Evolutionary conservation across 2,113 vertebrate species (phyloP).

Genomic region (Calonectris borealis): DNA sequence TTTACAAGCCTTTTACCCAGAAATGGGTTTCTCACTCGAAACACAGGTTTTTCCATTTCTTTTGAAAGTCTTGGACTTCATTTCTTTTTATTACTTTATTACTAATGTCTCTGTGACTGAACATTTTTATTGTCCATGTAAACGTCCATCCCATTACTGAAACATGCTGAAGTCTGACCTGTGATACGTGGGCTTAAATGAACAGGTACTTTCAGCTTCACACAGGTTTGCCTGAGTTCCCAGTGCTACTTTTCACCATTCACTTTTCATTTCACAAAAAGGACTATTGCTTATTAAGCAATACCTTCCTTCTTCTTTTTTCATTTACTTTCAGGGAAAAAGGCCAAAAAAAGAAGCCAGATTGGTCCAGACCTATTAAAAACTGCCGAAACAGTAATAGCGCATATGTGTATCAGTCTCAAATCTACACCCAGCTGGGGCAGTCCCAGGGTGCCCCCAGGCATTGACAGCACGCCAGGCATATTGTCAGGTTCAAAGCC

Average conservation of each 20-base stretch:
- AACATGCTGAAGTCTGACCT: not conserved
- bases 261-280: not conserved
- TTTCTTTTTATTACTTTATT: not conserved
- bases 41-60: not conserved
- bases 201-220: not conserved
- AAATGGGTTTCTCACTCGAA: not conserved
- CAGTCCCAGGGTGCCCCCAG: fast-evolving
- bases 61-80: not conserved
- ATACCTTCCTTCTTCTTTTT: not conserved
- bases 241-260: not conserved
- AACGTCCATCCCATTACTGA: not conserved
- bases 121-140: not conserved
- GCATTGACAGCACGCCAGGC: fast-evolving
- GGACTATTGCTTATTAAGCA: not conserved
- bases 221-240: not conserved
- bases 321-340: not conserved
- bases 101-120: not conserved
- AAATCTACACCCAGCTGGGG: fast-evolving
- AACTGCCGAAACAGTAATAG: fast-evolving
- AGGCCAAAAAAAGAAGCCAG: not conserved
- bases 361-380: not conserved
- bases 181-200: fast-evolving
- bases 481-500: not conserved
- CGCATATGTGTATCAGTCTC: fast-evolving
- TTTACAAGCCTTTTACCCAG: not conserved